Evolutionary conservation across 2,797 vertebrate species (phyloP), one percentile per base, ranked within the genome.

Genomic region (Xyrichtys novacula): DNA sequence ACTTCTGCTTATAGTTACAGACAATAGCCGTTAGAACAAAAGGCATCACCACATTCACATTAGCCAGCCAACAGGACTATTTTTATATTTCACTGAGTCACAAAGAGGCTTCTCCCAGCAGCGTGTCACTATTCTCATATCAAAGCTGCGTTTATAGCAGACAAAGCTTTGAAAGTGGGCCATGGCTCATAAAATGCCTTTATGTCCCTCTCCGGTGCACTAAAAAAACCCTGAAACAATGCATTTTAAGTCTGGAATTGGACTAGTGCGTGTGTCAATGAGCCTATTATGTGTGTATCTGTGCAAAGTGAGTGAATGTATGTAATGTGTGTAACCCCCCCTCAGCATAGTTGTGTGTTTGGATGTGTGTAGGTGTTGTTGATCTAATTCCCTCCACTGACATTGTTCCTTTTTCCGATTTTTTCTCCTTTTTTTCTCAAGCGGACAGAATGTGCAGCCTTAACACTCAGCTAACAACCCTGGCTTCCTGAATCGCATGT

Each of bases 161-260:
- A 85, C 87, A 87, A 87, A 87, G 89, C 89, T 91, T 90, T 89
- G 90, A 91, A 92, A 91, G 81, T 88, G 91, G 89, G 90, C 89
- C 89, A 90, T 79, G 83, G 85, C 88, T 91, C 87, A 82, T 90
- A 90, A 89, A 91, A 87, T 67, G 85, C 73, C 82, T 90, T 91
- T 86, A 90, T 86, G 88, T 89, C 84, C 71, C 89, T 87, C 78
- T 40, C 69, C 40, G 83, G 88, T 81, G 65, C 76, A 87, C 85
- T 84, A 82, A 90, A 87, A 85, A 81, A 76, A 4, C 5, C 70
- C 74, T 68, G 81, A 89, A 86, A 92, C 83, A 87, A 87, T 86
- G 82, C 82, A 86, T 89, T 82, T 88, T 84, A 87, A 89, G 76
- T 85, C 81, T 67, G 62, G 81, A 84, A 80, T 82, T 88, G 80